These are phyloP conservation scores for Hemicrepidius hirtus DNA, from an alignment of 2,888 invertebrate species.

Conservation along the genomic window DNA sequence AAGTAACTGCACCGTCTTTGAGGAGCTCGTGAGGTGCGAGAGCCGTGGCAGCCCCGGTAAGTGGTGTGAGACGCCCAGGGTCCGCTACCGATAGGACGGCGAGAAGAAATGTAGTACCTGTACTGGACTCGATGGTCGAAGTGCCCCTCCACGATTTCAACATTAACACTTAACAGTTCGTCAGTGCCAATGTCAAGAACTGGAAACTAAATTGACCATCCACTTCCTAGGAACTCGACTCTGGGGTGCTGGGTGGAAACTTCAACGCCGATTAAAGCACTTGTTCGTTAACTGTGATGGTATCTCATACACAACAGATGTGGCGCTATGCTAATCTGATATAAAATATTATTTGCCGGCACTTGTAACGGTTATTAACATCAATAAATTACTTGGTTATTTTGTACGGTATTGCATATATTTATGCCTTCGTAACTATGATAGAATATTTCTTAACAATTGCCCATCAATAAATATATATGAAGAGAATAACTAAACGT, in stretches of 20 bases:
- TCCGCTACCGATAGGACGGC: conserved; percentile 45
- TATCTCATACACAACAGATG: neutral
- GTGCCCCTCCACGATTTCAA: conserved; percentile 40
- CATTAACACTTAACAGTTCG: conserved; percentile 28
- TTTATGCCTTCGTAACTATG: too few species aligned
- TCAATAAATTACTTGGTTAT: too few species aligned
- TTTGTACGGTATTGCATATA: too few species aligned
- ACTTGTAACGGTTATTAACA: neutral
- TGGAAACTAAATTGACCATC: conserved; percentile 21
- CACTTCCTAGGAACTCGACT: conserved; percentile 19
- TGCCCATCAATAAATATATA: too few species aligned
- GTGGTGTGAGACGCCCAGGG: conserved; percentile 50
- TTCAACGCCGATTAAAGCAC: neutral
- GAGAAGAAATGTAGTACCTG: conserved; percentile 43
- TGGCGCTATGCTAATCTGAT: conserved; percentile 3
- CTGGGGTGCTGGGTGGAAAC: neutral
- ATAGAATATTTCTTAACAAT: too few species aligned
- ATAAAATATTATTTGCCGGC: neutral
- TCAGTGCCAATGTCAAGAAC: conserved; percentile 46
- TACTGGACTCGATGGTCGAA: conserved; percentile 46
- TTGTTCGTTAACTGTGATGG: conserved; percentile 2
- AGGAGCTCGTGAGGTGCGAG: conserved; percentile 46
- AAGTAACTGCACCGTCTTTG: conserved; percentile 45
- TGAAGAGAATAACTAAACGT: too few species aligned
- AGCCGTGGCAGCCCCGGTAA: conserved; percentile 47